Evolutionary conservation across 2,113 vertebrate genomes (phyloP).

Genomic region (Agelaius phoeniceus): DNA sequence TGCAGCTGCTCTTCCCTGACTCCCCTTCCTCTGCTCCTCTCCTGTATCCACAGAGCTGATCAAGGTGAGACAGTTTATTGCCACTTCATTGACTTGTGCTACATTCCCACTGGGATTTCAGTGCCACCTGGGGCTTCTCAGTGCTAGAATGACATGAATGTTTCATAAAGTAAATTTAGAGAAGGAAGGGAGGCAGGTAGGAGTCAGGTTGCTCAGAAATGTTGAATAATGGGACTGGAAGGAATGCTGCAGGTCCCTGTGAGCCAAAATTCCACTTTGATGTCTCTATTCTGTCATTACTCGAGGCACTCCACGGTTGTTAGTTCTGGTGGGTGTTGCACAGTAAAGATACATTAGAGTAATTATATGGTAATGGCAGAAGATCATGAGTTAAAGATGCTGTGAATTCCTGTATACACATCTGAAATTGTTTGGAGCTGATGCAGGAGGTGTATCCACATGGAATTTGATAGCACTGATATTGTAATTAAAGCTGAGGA

Average conservation of each 20-base stretch:
- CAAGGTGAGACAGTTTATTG: not conserved
- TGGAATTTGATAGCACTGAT: constrained; percentile 54
- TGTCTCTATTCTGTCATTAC: constrained; percentile 37
- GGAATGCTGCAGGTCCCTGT: not conserved
- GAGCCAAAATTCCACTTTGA: not conserved
- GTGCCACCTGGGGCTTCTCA: not conserved
- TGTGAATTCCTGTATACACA: constrained; percentile 9
- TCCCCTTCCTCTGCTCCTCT: not conserved
- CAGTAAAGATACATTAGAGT: constrained; percentile 61
- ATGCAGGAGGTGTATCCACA: constrained; percentile 23
- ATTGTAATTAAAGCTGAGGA: constrained; percentile 67
- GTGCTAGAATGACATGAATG: not conserved
- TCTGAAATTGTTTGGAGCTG: constrained; percentile 54
- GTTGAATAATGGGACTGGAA: not conserved
- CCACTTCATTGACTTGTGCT: not conserved
- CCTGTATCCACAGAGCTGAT: not conserved
- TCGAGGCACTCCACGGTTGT: not conserved
- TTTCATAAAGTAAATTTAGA: not conserved
- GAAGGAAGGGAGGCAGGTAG: not conserved
- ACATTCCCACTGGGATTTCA: not conserved
- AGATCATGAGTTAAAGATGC: constrained; percentile 63
- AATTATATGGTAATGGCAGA: constrained; percentile 68
- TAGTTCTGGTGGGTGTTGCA: not conserved
- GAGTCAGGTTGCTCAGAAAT: not conserved
- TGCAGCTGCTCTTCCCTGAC: not conserved